Evolutionary conservation across 2,888 invertebrate genomes (phyloP), one percentile per base, ranked within the genome.

Genomic region (Papilio gigon): DNA sequence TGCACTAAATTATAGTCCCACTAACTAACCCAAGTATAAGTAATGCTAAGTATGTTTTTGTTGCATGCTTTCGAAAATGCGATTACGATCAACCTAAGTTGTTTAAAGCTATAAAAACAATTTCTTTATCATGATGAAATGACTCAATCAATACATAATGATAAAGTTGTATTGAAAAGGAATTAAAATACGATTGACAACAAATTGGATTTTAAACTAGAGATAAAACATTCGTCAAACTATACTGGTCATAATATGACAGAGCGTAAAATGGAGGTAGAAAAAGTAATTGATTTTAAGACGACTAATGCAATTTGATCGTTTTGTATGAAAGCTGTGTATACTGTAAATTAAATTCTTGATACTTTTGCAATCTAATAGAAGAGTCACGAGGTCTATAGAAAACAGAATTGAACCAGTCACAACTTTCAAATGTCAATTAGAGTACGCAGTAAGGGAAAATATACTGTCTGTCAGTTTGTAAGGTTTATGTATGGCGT

Each of bases 131-230:
- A n/a, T n/a, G n/a, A n/a, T n/a, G n/a, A n/a, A n/a, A n/a, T n/a
- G n/a, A n/a, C n/a, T n/a, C n/a, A n/a, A n/a, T n/a, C n/a, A n/a
- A n/a, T n/a, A n/a, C n/a, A 30, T 30, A 11, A 2, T 2, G 25
- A 50, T 50, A 50, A 50, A n/a, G n/a, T 50, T n/a, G 12, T 30
- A 30, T 30, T 30, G 14, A 53, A 27, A 53, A 14, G 14, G 11
- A 2, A n/a, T 47, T 47, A 47, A 47, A 22, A 22, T 12, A 37
- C 17, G 63, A 33, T 65, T 65, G 47, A 33, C 25, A 66, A 35
- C 50, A 60, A 66, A 66, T 66, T 60, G 66, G 47, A 60, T 60
- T 35, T 56, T 59, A 59, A 66, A 27, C 27, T 47, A 25, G 44
- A 27, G 35, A 60, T 60, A 60, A 66, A 60, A 66, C 66, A 66